These are phyloP conservation scores for Scomber scombrus DNA, from an alignment of 2,113 vertebrate species.

Conservation along the genomic window DNA sequence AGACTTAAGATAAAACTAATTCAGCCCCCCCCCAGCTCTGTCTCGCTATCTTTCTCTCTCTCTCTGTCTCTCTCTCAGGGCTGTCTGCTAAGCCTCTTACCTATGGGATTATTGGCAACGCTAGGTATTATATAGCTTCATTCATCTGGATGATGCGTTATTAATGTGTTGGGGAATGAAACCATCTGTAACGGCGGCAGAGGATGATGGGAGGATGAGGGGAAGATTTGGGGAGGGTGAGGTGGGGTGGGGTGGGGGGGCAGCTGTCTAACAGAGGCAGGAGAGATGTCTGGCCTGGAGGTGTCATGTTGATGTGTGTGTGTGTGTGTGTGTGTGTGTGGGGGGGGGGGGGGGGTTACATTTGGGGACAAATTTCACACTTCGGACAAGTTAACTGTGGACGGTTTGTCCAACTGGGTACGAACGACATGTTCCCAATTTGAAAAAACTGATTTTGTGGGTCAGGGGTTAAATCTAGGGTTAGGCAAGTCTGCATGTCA, in stretches of 20 bases:
- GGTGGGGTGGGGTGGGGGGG: neutral
- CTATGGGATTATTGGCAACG: conserved; percentile 80
- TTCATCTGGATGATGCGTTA: conserved; percentile 81
- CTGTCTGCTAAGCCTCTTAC: conserved; percentile 81
- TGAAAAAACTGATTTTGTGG: too few relatives aligned
- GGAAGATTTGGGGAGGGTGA: neutral
- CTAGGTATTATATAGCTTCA: conserved; percentile 78
- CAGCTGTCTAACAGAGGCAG: conserved; percentile 8
- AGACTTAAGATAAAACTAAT: conserved; percentile 65
- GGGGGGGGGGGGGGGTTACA: too few relatives aligned
- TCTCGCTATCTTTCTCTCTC: conserved; percentile 24
- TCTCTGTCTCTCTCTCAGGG: conserved; percentile 49
- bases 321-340: neutral
- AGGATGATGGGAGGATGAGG: conserved; percentile 57
- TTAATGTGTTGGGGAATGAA: conserved; percentile 79
- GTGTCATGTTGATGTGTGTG: conserved; percentile 9
- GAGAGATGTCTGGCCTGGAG: conserved; percentile 29
- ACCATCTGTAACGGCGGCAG: conserved; percentile 69
- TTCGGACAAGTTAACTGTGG: too few relatives aligned
- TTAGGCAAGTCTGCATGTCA: too few relatives aligned
- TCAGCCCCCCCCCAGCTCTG: conserved; percentile 9
- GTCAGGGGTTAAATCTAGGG: too few relatives aligned
- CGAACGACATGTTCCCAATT: too few relatives aligned
- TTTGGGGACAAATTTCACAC: too few relatives aligned
- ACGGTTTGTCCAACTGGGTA: too few relatives aligned